Evolutionary conservation across 2,113 vertebrate genomes (phyloP), one percentile per base, ranked within the genome.

Genomic region (Bucco capensis): DNA sequence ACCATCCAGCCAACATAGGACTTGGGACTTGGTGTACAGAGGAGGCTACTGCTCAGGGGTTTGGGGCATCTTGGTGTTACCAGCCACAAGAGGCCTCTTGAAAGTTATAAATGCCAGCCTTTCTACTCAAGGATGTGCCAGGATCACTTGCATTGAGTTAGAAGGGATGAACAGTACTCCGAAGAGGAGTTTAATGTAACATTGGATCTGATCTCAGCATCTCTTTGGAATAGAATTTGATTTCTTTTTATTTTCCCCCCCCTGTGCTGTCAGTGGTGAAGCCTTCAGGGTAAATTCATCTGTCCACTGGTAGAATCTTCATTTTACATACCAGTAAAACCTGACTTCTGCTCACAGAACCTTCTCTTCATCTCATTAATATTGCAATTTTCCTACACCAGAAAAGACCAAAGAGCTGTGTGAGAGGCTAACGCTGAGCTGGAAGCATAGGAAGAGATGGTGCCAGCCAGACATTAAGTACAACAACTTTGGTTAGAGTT

Each of bases 21-120:
- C 0, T 0, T 12, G 17, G 24, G 42, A 61, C 3, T 16, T 54
- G 33, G 30, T 1, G 3, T 5, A 2, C 0, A 3, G 21, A 31
- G 23, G 14, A 67, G 49, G 37, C 37, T 53, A 1, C 42, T 65
- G 74, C 5, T 62, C 65, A 24, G 27, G 17, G 27, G 17, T 16
- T 28, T 51, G 69, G 80, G n/a, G 12, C 6, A 6, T 7, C 9
- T 22, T 35, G 35, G 31, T 3, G 3, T 49, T 69, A 27, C 3
- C 60, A 74, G 38, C 3, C 46, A 61, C 46, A 65, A 64, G 17
- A 6, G 37, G 1, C 9, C 14, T 42, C 14, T 28, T 69, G 30
- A 57, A 50, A 28, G 12, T 25, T 49, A 1, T 5, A 40, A 18
- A 10, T 47, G 8, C 33, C 58, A 49, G 57, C 33, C 50, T 51